These are phyloP conservation scores for Laterallus jamaicensis DNA, from an alignment of 2,113 vertebrate species.

Conservation along the genomic window DNA sequence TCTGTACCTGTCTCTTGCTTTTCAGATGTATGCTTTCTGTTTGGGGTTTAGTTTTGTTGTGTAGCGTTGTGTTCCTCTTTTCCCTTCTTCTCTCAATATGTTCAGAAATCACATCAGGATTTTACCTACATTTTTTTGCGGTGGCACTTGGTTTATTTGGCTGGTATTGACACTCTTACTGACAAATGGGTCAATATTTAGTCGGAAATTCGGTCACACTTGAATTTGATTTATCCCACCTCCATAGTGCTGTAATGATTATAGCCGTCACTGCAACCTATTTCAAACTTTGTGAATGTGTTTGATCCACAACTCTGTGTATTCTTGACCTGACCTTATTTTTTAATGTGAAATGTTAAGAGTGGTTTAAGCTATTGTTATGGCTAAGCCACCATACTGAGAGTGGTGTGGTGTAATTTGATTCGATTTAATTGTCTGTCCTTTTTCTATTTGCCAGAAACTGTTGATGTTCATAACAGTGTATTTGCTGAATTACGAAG, in stretches of 20 bases:
- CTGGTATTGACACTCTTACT: not conserved
- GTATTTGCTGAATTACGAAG: not conserved
- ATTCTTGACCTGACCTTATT: not conserved
- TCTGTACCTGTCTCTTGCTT: not conserved
- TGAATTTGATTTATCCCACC: not conserved
- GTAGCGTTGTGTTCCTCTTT: not conserved
- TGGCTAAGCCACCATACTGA: no score
- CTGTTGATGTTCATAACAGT: not conserved
- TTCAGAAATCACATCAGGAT: not conserved
- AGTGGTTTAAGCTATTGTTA: no score
- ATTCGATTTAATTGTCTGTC: not conserved
- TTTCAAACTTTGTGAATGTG: not conserved
- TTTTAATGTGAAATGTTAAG: not conserved
- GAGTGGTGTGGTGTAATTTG: not conserved
- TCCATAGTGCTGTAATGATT: not conserved
- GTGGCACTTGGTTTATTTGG: not conserved
- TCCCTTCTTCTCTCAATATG: rapidly evolving
- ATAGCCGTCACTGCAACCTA: not conserved
- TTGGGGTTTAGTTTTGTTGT: not conserved
- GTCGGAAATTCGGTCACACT: not conserved
- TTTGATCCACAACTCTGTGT: not conserved
- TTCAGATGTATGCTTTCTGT: not conserved
- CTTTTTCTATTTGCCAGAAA: not conserved
- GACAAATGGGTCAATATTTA: not conserved
- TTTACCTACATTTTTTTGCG: not conserved